Percentiles rank a stretch among this genome's conserved stretches.
These are phyloP conservation scores for Microhierax caerulescens DNA, from an alignment of 2,797 vertebrate genomes.

Conservation along the genomic window DNA sequence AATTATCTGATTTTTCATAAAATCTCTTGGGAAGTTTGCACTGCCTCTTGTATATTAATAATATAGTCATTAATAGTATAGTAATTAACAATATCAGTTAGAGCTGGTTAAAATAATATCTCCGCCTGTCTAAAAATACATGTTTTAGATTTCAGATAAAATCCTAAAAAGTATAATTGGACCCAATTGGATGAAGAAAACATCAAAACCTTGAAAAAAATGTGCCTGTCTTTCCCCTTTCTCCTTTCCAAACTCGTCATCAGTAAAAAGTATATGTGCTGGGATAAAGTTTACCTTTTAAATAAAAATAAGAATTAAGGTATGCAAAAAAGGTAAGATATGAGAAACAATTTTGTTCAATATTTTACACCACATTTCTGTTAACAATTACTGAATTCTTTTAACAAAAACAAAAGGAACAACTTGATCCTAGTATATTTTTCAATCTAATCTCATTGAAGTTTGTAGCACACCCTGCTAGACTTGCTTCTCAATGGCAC, in stretches of 20 bases:
- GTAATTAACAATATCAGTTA: neutral
- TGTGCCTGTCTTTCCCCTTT: neutral
- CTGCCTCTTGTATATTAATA: neutral
- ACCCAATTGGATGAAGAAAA: neutral
- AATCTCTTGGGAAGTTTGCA: neutral
- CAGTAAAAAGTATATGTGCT: neutral
- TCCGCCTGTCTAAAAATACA: neutral
- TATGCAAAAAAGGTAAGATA: neutral
- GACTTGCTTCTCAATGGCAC: neutral
- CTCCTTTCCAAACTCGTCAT: neutral
- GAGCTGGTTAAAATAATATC: neutral
- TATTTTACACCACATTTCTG: neutral
- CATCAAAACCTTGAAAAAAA: neutral
- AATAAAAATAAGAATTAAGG: neutral
- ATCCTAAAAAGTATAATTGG: neutral
- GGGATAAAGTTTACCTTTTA: neutral
- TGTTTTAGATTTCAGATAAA: neutral
- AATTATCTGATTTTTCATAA: neutral
- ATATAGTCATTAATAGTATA: neutral
- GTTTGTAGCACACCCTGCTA: neutral
- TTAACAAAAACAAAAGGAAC: neutral
- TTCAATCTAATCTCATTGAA: neutral
- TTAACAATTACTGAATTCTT: neutral
- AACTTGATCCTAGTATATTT: neutral
- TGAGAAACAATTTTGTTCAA: neutral